These are phyloP conservation scores for Podarcis raffonei DNA, from an alignment of 2,113 vertebrate genomes.

Conservation along the genomic window DNA sequence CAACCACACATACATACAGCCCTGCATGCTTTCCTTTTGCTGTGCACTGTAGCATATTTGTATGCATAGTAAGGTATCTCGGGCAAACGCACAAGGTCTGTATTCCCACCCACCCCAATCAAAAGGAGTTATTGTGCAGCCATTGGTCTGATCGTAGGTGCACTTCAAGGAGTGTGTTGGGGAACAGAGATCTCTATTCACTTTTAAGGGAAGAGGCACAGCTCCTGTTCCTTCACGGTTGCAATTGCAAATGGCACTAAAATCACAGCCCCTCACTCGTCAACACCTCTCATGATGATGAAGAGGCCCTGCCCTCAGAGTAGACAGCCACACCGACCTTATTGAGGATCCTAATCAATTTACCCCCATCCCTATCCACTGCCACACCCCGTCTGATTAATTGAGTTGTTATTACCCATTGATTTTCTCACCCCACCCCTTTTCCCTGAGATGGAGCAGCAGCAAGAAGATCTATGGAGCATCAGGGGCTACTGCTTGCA, in stretches of 20 bases:
- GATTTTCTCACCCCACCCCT: constrained; percentile 68
- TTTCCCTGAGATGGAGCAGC: background rate
- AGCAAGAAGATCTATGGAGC: constrained; percentile 26
- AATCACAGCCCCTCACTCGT: constrained; percentile 22
- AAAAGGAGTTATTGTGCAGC: background rate
- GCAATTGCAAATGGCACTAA: constrained; percentile 26
- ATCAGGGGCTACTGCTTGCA: rapidly evolving
- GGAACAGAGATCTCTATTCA: background rate
- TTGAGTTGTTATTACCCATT: constrained; percentile 81
- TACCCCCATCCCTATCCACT: constrained; percentile 56
- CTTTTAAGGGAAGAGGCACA: rapidly evolving
- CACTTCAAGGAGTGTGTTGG: background rate
- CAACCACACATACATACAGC: background rate
- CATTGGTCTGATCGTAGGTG: rapidly evolving
- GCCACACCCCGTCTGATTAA: constrained; percentile 74
- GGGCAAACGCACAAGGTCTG: background rate
- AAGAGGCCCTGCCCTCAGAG: constrained; percentile 85
- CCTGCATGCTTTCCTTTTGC: background rate
- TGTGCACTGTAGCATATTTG: background rate
- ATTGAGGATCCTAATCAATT: constrained; percentile 84
- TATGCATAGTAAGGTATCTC: background rate
- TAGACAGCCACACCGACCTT: constrained; percentile 84
- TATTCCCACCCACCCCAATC: background rate
- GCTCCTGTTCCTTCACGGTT: background rate
- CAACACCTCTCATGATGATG: constrained; percentile 76